Base-by-base conservation (phyloP, 1,140 invertebrate species). In the Venustaconcha ellipsiformis region DNA sequence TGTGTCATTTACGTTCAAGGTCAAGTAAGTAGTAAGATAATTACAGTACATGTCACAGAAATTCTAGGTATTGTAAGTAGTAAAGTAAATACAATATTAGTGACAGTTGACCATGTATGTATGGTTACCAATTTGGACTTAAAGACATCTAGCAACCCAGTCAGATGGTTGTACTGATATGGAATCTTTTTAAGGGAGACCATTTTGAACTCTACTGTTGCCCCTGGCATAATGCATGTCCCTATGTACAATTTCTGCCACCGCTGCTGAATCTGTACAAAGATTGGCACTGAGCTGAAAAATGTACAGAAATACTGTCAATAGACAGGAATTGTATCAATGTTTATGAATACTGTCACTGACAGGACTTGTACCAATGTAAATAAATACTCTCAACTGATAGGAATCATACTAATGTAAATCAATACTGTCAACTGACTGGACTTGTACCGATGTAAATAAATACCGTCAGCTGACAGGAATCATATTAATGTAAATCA, bases 231-330 rank as follows among this genome's bases (percentile, higher is more conserved):
- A 86, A 95, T 92, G 82, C 93, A 94, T 17, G 95, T 92, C 37
- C 96, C 96, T 48, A 94, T 89, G 89, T 94, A 98, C 14, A 88
- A 80, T 11, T 84, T 82, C 23, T 88, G 74, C 90, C 93, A 95
- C 80, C 94, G 94, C 84, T 96, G 94, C 92, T 94, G 94, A 30
- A 96, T 93, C 92, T 97, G 96, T 64, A 97, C 92, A 91, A 98
- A 97, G n/a, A 96, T 91, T 57, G 97, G 96, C 69, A 97, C 91
- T 79, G 94, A 92, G 88, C 95, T 95, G 84, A 60, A 23, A 60
- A 23, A 23, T 18, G 4, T 4, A 18, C 20, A 18, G 20, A 23
- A 18, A 18, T 60, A 18, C 17, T 60, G 20, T 5, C 20, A 60
- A 23, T 1, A 2, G 3, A 60, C 17, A 60, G 59, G 17, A 60